A percentile compares a stretch with the other conserved stretches of the same genome.
These are phyloP conservation scores for Sebastes kiyomatsui DNA, from an alignment of 2,797 vertebrate species.

Conservation along the genomic window DNA sequence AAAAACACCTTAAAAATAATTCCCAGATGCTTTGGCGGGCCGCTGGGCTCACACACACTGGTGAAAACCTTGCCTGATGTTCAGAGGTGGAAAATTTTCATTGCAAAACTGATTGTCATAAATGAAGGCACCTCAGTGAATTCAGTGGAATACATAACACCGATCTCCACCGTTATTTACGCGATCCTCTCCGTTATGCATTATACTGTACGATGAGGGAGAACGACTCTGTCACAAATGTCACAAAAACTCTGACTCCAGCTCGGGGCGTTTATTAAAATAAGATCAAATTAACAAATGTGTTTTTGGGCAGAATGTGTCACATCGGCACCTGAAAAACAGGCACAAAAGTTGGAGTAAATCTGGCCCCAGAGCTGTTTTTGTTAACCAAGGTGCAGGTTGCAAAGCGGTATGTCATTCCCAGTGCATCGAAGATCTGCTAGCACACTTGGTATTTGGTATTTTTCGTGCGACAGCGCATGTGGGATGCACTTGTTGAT, in stretches of 20 bases:
- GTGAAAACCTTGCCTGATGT: too few species aligned
- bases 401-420: neutral
- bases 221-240: neutral
- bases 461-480: neutral
- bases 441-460: neutral
- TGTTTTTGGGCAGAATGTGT: neutral
- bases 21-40: too few species aligned
- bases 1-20: neutral
- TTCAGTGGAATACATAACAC: too few species aligned
- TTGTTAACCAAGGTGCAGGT: neutral
- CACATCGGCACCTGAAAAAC: neutral
- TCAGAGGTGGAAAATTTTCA: too few species aligned
- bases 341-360: neutral
- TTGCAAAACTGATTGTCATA: too few species aligned
- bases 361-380: neutral
- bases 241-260: neutral
- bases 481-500: neutral
- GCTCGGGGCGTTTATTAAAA: neutral
- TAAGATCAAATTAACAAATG: neutral
- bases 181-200: too few species aligned
- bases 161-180: too few species aligned
- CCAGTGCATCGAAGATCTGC: neutral
- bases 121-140: too few species aligned
- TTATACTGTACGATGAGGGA: too few species aligned
- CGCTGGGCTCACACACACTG: too few species aligned